Conservation (phyloP, 1,140 invertebrate genomes). For the Drosophila lacteicornis region DNA sequence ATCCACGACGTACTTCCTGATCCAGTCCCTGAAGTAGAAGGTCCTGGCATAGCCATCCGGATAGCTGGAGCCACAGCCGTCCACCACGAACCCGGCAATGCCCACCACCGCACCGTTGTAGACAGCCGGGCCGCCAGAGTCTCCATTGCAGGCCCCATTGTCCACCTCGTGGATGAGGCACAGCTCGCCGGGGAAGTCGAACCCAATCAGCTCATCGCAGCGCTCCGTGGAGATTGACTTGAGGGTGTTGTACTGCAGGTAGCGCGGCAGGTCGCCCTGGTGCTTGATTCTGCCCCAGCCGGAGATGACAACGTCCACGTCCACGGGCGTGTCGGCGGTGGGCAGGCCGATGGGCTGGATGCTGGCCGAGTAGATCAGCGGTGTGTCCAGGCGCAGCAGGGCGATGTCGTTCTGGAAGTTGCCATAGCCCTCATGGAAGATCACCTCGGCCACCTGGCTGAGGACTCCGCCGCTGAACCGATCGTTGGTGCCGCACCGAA, state of each 20-base stretch:
- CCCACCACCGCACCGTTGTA: slow-evolving; percentile 72
- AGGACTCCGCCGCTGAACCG: slow-evolving; percentile 64
- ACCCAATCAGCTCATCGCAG: slow-evolving; percentile 40
- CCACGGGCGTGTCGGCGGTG: slow-evolving; percentile 58
- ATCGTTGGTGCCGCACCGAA: slow-evolving; percentile 64
- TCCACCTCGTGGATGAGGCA: slow-evolving; percentile 57
- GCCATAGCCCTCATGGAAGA: slow-evolving; percentile 82
- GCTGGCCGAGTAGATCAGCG: slow-evolving; percentile 72
- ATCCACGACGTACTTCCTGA: slow-evolving; percentile 57
- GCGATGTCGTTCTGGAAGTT: slow-evolving; percentile 85
- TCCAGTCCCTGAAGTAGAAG: slow-evolving; percentile 85
- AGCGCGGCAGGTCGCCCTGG: slow-evolving; percentile 62
- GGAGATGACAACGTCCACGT: slow-evolving; percentile 72
- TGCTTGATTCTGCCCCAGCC: slow-evolving; percentile 86
- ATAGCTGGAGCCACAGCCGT: slow-evolving; percentile 57
- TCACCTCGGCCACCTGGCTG: slow-evolving; percentile 45
- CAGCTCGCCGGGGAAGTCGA: slow-evolving; percentile 36
- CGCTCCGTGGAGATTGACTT: slow-evolving; percentile 29
- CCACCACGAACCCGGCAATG: slow-evolving; percentile 64
- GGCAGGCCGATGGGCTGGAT: slow-evolving; percentile 80
- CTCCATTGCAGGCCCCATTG: slow-evolving; percentile 71
- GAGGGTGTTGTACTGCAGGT: slow-evolving; percentile 69
- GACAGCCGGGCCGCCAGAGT: slow-evolving; percentile 72
- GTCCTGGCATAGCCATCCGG: slow-evolving; percentile 87
- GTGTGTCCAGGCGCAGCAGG: slow-evolving; percentile 81